Evolutionary conservation across 2,888 invertebrate species (phyloP), one percentile per base, ranked within the genome.

Genomic region (Drosophila quinaria): DNA sequence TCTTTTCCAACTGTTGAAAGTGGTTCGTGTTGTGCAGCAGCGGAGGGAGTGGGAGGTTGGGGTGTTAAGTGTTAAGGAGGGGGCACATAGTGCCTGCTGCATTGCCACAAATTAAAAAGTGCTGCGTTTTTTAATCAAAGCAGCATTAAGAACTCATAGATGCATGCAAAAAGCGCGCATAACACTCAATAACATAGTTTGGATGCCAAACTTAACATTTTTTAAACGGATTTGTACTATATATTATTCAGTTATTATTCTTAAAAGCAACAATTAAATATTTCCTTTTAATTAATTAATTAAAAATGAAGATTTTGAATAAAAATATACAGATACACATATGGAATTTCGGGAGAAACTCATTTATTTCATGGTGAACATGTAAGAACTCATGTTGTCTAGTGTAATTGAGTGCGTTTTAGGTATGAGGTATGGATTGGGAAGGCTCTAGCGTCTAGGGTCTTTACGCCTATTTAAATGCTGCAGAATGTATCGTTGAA

Each of bases 71-170:
- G 78, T 63, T 74, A 42, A 47, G 66, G 55, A 42, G 37, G 25
- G 56, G 49, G 51, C 33, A 10, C 29, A 59, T 29, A n/a, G 47
- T 51, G 61, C 80, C 54, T 37, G 67, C 61, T 61, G 81, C 72
- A 64, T 66, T 74, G 89, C 85, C 82, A 84, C 90, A 87, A 87
- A 87, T 90, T 87, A 87, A 89, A 87, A 87, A 89, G 67, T 75
- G 74, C 86, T 75, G 89, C 77, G 79, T 75, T 82, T 90, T 86
- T 87, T 87, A 89, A 87, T 87, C 90, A 87, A 90, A 87, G 86
- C 88, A 59, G 87, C 86, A 90, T 87, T 87, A 87, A 71, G 47
- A 67, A 60, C 83, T 63, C 52, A 60, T 58, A 68, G 65, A 63
- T 52, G 60, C 50, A 19, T 33, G 46, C 41, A 56, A 42, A 69